Base-by-base conservation (phyloP, 2,797 vertebrate species). In the Protosalanx chinensis region DNA sequence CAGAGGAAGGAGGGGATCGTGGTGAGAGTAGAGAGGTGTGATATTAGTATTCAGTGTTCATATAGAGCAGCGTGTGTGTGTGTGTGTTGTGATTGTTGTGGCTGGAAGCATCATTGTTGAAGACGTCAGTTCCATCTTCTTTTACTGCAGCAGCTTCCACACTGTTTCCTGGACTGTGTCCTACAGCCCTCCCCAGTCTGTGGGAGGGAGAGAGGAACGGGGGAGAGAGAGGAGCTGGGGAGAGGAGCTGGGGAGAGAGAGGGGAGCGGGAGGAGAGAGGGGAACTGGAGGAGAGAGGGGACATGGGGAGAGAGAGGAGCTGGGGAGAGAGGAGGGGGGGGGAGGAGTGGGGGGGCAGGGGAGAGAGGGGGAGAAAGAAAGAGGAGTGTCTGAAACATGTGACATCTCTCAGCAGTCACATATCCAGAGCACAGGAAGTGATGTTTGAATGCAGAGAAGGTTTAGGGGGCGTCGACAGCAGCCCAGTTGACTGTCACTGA, bases 381-480 rank as follows among this genome's bases (percentile, higher is more conserved):
- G 37, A 13, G 20, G 20, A 15, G 46, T 10, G 8, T 13, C 3
- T n/a, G 4, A 2, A 13, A 29, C 30, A n/a, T 15, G 60, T 1
- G 4, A 62, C 29, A 30, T 62, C 29, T 12, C 30, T 29, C 63
- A 23, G 65, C 56, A 35, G 5, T 57, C 63, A 33, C 61, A 58
- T 23, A 30, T 65, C 78, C 67, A 1, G 0, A 59, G n/a, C n/a
- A 37, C 35, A 41, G 68, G 71, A 37, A 69, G 18, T 67, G 67
- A 49, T 66, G 49, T 51, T 51, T 60, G 35, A 60, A 66, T 27
- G 4, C 2, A 51, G 53, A 51, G 4, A 64, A 67, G 72, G 77
- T 81, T 82, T 75, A 32, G 72, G 57, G 72, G 72, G 71, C 76
- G 74, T 72, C 5, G 0, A 49, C 80, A 73, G 77, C 68, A 72